Conservation (phyloP, 2,113 vertebrate genomes). For the Cephalopterus ornatus region DNA sequence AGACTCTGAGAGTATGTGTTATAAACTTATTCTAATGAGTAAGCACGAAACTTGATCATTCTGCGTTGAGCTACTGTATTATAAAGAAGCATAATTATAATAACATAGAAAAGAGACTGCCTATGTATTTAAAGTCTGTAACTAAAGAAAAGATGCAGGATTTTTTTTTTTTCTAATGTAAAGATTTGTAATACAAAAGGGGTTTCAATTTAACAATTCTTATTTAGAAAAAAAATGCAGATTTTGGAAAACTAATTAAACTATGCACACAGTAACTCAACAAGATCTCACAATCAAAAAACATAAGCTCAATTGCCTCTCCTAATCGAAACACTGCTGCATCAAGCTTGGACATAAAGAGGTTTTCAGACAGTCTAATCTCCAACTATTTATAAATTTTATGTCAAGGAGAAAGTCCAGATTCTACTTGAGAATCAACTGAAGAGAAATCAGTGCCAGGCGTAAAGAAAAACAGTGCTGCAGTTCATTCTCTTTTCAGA, state of each 20-base stretch:
- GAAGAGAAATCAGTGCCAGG: background rate
- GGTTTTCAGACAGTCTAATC: background rate
- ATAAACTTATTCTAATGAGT: background rate
- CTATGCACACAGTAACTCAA: background rate
- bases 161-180: background rate
- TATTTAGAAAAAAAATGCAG: background rate
- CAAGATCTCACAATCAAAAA: background rate
- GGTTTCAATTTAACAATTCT: background rate
- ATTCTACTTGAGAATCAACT: background rate
- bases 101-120: background rate
- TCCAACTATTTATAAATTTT: background rate
- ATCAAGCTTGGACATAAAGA: background rate
- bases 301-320: background rate
- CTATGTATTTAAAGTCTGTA: background rate
- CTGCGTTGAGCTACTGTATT: background rate
- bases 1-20: background rate
- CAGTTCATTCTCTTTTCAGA: background rate
- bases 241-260: background rate
- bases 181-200: background rate
- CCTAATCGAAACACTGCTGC: background rate
- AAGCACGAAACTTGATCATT: background rate
- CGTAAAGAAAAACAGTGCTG: background rate
- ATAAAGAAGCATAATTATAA: background rate
- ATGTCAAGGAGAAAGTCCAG: background rate
- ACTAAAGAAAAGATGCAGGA: background rate